These are phyloP conservation scores for Mesorhabditis belari DNA, from an alignment of 2,888 invertebrate genomes.

Conservation along the genomic window DNA sequence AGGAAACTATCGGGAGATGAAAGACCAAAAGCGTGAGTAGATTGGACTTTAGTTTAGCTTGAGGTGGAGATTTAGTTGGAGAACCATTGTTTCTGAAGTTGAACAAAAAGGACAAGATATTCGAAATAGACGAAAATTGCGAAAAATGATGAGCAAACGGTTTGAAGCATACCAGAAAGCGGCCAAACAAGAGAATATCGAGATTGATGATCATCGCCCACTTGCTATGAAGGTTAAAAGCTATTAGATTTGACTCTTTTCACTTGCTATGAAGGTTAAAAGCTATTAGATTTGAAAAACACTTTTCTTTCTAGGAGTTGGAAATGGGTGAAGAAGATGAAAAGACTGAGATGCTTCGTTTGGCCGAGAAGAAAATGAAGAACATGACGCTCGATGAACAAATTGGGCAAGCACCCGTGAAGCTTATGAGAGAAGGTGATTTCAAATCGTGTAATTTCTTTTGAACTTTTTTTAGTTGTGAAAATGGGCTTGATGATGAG, in stretches of 20 bases:
- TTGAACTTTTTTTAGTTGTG: slow-evolving; percentile 9
- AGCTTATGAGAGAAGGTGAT: slow-evolving; percentile 11
- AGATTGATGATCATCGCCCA: background rate
- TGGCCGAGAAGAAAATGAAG: slow-evolving; percentile 7
- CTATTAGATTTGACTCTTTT: background rate
- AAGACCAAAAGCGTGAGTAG: background rate
- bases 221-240: background rate
- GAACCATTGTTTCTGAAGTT: background rate
- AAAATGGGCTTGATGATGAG: slow-evolving; percentile 18
- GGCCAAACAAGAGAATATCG: background rate
- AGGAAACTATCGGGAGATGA: background rate
- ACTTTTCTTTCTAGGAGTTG: background rate
- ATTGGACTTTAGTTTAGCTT: background rate
- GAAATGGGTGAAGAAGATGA: slow-evolving; percentile 11
- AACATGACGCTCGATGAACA: slow-evolving; percentile 15
- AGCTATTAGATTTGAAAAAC: background rate
- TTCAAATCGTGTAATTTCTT: background rate
- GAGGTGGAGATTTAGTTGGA: background rate
- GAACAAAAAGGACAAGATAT: background rate
- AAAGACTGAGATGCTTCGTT: slow-evolving; percentile 9
- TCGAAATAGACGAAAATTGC: background rate
- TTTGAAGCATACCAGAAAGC: background rate
- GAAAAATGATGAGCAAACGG: background rate
- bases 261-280: background rate
- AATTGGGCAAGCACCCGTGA: slow-evolving; percentile 13